Evolutionary conservation across 2,888 invertebrate genomes (phyloP).

Genomic region (Thecophora atra): DNA sequence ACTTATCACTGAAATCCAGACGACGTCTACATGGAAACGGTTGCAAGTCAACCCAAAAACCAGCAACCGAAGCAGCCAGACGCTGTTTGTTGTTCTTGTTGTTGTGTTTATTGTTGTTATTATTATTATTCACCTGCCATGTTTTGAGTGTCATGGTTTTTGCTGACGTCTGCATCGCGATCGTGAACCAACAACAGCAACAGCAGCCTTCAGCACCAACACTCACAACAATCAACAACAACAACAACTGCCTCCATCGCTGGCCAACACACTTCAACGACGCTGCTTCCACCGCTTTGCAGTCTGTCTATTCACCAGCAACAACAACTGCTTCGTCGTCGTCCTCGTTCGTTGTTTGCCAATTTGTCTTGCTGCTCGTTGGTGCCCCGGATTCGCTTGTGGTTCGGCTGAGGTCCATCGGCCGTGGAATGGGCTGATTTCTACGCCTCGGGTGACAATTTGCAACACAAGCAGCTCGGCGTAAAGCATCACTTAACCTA

Average conservation of each 20-base stretch:
- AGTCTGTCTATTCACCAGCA: neutral
- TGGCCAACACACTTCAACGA: neutral
- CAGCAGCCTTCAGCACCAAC: constrained; percentile 10
- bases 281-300: neutral
- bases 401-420: neutral
- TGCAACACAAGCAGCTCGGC: constrained; percentile 46
- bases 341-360: neutral
- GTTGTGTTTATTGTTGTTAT: constrained; percentile 1
- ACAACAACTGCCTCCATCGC: constrained; percentile 3
- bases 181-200: neutral
- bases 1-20: neutral
- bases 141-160: neutral
- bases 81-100: neutral
- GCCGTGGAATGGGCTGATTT: constrained; percentile 13
- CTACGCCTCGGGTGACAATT: constrained; percentile 46
- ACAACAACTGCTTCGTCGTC: neutral
- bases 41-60: neutral
- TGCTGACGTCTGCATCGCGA: neutral
- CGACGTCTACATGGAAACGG: neutral
- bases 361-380: neutral
- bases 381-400: constrained; percentile 1
- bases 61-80: neutral
- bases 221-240: constrained; percentile 14
- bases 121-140: neutral
- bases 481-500: constrained; percentile 48